Evolutionary conservation across 2,888 invertebrate species (phyloP).

Genomic region (Drosophila nigricruria): DNA sequence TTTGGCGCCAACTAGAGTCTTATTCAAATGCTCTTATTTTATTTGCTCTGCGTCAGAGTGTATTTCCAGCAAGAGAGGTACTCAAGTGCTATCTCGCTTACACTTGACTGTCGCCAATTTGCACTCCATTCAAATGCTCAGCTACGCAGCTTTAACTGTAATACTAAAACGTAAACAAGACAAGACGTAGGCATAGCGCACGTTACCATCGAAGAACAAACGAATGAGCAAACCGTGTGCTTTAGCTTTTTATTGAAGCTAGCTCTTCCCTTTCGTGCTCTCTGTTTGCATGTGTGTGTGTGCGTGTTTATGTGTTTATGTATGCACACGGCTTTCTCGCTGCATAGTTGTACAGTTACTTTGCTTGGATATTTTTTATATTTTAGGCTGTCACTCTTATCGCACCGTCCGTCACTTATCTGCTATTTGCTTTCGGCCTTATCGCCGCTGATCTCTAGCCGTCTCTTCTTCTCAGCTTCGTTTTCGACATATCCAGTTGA

Average conservation of each 20-base stretch:
- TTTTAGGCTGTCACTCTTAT: slow-evolving; percentile 55
- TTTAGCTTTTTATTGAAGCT: slow-evolving; percentile 16
- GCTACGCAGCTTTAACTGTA: neutral
- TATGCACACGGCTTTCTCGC: slow-evolving; percentile 36
- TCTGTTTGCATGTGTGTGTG: neutral
- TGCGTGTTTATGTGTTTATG: neutral
- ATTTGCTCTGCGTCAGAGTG: neutral
- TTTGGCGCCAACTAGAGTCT: neutral
- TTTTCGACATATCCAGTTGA: slow-evolving; percentile 26
- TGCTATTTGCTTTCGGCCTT: slow-evolving; percentile 60
- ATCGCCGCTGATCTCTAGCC: slow-evolving; percentile 44
- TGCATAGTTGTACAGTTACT: slow-evolving; percentile 37
- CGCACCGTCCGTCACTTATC: slow-evolving; percentile 54
- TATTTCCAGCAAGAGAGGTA: neutral
- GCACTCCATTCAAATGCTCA: neutral
- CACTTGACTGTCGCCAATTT: slow-evolving; percentile 13
- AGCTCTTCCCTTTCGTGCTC: neutral
- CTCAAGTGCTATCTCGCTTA: neutral
- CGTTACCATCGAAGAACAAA: slow-evolving; percentile 57
- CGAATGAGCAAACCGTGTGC: slow-evolving; percentile 51
- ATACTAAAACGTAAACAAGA: slow-evolving; percentile 38
- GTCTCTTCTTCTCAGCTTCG: slow-evolving; percentile 28
- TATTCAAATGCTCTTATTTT: neutral
- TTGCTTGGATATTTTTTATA: slow-evolving; percentile 4
- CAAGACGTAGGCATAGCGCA: slow-evolving; percentile 41